Conservation (phyloP, 2,888 invertebrate genomes). For the Luperina nickerlii region DNA sequence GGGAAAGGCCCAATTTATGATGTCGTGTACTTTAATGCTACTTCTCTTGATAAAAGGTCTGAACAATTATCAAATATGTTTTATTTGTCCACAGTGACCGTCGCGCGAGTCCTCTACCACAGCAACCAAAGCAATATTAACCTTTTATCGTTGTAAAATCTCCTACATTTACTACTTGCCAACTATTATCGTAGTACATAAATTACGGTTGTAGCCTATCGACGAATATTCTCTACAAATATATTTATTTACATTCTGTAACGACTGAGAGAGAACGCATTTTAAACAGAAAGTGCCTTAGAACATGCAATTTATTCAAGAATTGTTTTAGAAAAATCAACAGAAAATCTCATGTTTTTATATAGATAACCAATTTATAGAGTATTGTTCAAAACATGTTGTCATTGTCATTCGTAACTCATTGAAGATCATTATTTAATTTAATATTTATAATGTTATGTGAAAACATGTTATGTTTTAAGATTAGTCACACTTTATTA, state of each 20-base stretch:
- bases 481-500: conserved; percentile 50
- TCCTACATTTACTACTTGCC: conserved; percentile 68
- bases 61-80: conserved; percentile 24
- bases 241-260: conserved; percentile 60
- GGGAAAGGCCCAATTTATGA: neutral
- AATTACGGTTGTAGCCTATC: conserved; percentile 62
- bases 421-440: conserved; percentile 55
- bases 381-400: conserved; percentile 46
- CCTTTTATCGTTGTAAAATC: conserved; percentile 75
- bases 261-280: conserved; percentile 66
- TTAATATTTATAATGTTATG: conserved; percentile 57
- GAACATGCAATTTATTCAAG: conserved; percentile 56
- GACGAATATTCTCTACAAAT: conserved; percentile 44
- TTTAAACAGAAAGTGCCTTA: conserved; percentile 71
- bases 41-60: neutral
- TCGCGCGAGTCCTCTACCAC: conserved; percentile 61
- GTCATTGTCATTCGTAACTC: conserved; percentile 51
- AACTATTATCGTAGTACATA: conserved; percentile 66
- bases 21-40: neutral
- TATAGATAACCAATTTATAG: conserved; percentile 55
- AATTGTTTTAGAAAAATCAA: conserved; percentile 46
- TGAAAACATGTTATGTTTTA: conserved; percentile 45
- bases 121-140: conserved; percentile 82
- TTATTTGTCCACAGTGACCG: conserved; percentile 79
- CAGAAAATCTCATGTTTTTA: conserved; percentile 42